phyloP scores from a whole-genome alignment of 2,113 vertebrate genomes.

The Amblyopsis rosae region DNA sequence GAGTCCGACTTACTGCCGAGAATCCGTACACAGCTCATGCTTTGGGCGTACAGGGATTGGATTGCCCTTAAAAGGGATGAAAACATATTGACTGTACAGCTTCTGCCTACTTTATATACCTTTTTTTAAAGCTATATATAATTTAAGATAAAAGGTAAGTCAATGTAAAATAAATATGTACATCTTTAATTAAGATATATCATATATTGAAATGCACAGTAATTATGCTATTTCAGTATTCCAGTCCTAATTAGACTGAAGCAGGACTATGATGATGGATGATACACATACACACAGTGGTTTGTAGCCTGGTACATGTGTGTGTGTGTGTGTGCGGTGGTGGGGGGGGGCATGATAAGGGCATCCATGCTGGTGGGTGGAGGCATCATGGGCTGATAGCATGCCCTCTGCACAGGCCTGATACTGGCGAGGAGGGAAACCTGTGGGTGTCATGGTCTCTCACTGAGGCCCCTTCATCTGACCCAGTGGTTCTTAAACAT shows the following conservation, averaged over 20 bases:
- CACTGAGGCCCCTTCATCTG: slow-evolving; percentile 38
- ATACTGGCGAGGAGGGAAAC: slow-evolving; percentile 65
- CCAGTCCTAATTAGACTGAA: too few species aligned
- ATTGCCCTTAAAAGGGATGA: too few species aligned
- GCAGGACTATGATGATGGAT: background rate
- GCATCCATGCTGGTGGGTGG: slow-evolving; percentile 73
- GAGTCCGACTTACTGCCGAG: too few species aligned
- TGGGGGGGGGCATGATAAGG: slow-evolving; percentile 65
- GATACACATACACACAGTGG: background rate
- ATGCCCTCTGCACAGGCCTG: slow-evolving; percentile 60
- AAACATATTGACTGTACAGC: too few species aligned
- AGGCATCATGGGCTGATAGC: slow-evolving; percentile 67
- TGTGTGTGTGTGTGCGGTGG: slow-evolving; percentile 22
- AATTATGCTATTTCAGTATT: slow-evolving; percentile 1
- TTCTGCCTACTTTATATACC: too few species aligned
- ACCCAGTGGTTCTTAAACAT: background rate
- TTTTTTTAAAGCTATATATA: too few species aligned
- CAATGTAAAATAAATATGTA: too few species aligned
- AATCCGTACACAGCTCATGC: too few species aligned
- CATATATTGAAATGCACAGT: too few species aligned
- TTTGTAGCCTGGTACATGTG: slow-evolving; percentile 38
- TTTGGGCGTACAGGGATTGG: too few species aligned
- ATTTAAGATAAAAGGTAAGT: too few species aligned
- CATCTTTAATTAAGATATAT: too few species aligned
- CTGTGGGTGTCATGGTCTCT: slow-evolving; percentile 36